Evolutionary conservation across 1,140 invertebrate species (phyloP).

Genomic region (Drosophila melanica): DNA sequence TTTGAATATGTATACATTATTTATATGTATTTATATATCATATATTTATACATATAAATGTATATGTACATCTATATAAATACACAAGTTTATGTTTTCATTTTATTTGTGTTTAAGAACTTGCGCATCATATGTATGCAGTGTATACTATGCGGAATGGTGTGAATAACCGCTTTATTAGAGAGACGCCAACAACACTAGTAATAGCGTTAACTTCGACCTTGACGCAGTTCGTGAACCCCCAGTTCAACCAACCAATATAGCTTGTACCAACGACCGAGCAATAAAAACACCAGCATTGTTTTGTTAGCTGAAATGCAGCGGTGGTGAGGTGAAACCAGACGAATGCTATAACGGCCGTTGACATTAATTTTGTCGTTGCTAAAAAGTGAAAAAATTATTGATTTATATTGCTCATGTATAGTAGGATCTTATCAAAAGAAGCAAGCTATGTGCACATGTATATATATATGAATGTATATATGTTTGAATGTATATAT

Average conservation of each 20-base stretch:
- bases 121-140: not conserved
- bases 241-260: conserved; percentile 77
- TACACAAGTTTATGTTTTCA: not conserved
- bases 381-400: conserved; percentile 46
- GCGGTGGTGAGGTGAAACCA: conserved; percentile 29
- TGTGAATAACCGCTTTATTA: conserved; percentile 81
- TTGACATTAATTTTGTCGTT: conserved; percentile 67
- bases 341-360: conserved; percentile 72
- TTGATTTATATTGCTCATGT: conserved; percentile 57
- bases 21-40: not conserved
- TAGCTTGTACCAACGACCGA: conserved; percentile 61
- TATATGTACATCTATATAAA: conserved; percentile 4
- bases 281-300: conserved; percentile 32
- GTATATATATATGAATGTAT: not conserved
- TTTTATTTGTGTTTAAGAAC: not conserved
- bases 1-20: conserved; percentile 13
- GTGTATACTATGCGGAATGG: conserved; percentile 11
- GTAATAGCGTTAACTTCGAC: conserved; percentile 82
- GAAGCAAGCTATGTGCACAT: not conserved
- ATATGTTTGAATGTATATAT: no score
- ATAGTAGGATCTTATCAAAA: conserved; percentile 44
- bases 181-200: conserved; percentile 77
- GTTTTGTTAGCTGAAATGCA: conserved; percentile 67
- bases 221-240: conserved; percentile 80
- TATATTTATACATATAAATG: conserved; percentile 13